Evolutionary conservation across 2,113 vertebrate species (phyloP), one percentile per base, ranked within the genome.

Genomic region (Actenoides lindsayi): DNA sequence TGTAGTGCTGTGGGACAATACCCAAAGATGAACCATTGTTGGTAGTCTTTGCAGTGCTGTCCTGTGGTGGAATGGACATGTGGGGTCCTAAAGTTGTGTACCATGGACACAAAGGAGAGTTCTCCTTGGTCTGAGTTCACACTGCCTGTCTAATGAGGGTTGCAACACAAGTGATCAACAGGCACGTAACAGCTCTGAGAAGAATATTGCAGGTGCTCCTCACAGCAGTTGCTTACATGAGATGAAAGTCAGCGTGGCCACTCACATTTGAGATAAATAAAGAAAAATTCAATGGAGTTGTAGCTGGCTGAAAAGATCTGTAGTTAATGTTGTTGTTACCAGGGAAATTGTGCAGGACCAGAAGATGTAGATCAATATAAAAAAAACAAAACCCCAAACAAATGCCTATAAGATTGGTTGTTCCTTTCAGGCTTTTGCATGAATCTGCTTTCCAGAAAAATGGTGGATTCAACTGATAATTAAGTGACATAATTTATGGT

Each of bases 151-250:
- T 75, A 15, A 25, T 33, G 60, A 37, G n/a, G 39, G 9, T 10
- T 89, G 59, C 46, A 79, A 10, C 20, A 53, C 8, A 33, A 31
- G 24, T 44, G 51, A 35, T 41, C 18, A 28, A 30, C 35, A 69
- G 18, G 25, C 14, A 0, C 1, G 3, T 28, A 70, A 50, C 31
- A 67, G 27, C 51, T 59, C 51, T 0, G 1, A 56, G 83, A 77
- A 39, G 56, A 41, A 21, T 37, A 16, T 14, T 83, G 35, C 19
- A 33, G 39, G 15, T 65, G 37, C 16, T 78, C 30, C 37, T 83
- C 65, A 33, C 30, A 65, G 25, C n/a, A 48, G 51, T 41, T 44
- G 13, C 14, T 59, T 65, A 18, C 13, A 11, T 60, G 78, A 88
- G 19, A 46, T 5, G 7, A 20, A 44, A 70, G 44, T 59, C 57